These are phyloP conservation scores for Papilio helenus DNA, from an alignment of 1,140 invertebrate species.

Conservation along the genomic window DNA sequence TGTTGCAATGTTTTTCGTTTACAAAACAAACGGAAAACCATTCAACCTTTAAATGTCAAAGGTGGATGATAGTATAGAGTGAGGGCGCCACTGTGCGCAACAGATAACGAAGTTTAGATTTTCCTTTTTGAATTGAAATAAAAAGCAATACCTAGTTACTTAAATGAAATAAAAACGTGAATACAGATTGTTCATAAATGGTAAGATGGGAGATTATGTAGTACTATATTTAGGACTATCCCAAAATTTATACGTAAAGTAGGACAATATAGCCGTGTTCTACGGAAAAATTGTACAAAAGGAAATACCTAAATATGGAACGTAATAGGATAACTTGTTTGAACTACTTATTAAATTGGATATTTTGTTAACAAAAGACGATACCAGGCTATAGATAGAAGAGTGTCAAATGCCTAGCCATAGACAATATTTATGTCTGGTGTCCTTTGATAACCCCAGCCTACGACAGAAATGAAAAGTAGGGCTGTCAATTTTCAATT, in stretches of 20 bases:
- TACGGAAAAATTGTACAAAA: too few relatives aligned
- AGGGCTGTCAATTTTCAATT: not conserved
- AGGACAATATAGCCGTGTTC: too few relatives aligned
- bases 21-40: slow-evolving; percentile 31
- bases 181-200: too few relatives aligned
- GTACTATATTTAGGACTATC: too few relatives aligned
- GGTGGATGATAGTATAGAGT: not conserved
- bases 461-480: not conserved
- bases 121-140: not conserved
- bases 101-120: not conserved
- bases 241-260: too few relatives aligned
- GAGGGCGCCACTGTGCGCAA: slow-evolving; percentile 22
- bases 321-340: too few relatives aligned
- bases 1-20: slow-evolving; percentile 32
- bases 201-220: too few relatives aligned
- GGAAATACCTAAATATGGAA: too few relatives aligned
- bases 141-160: too few relatives aligned
- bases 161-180: not conserved
- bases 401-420: slow-evolving; percentile 7
- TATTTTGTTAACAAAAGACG: not conserved
- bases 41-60: slow-evolving; percentile 39
- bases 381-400: not conserved
- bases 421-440: slow-evolving; percentile 26
- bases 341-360: too few relatives aligned
- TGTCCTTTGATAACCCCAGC: not conserved